Evolutionary conservation across 2,797 vertebrate genomes (phyloP).

Genomic region (Crax fasciolata): DNA sequence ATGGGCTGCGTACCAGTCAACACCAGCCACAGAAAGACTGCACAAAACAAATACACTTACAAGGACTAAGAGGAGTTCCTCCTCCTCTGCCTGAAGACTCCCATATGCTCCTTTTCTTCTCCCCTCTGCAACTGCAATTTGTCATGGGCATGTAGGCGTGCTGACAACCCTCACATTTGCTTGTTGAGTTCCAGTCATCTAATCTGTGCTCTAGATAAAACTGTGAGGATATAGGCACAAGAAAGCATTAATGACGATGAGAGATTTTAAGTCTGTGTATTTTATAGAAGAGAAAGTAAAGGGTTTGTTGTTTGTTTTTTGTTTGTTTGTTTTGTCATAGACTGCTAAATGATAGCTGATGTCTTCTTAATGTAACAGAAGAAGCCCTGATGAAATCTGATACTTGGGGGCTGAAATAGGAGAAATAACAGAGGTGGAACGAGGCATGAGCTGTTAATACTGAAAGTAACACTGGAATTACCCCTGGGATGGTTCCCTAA

Average conservation of each 20-base stretch:
- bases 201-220: neutral
- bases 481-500: neutral
- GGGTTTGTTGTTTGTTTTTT: neutral
- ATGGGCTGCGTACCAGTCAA: neutral
- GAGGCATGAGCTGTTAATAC: neutral
- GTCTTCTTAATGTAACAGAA: neutral
- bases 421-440: constrained; percentile 10
- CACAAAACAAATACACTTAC: constrained; percentile 19
- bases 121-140: neutral
- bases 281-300: neutral
- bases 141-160: neutral
- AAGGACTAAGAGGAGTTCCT: neutral
- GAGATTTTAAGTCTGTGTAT: neutral
- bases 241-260: neutral
- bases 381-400: neutral
- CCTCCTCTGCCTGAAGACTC: constrained; percentile 9
- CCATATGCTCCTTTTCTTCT: neutral
- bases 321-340: neutral
- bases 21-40: constrained; percentile 4
- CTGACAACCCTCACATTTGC: neutral
- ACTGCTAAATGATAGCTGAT: neutral
- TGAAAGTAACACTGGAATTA: neutral
- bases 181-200: neutral
- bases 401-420: neutral
- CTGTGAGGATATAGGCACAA: neutral